Percentiles rank a stretch among this genome's conserved stretches.
Evolutionary conservation across 1,140 invertebrate species (phyloP).

Genomic region (Caenorhabditis tropicalis): DNA sequence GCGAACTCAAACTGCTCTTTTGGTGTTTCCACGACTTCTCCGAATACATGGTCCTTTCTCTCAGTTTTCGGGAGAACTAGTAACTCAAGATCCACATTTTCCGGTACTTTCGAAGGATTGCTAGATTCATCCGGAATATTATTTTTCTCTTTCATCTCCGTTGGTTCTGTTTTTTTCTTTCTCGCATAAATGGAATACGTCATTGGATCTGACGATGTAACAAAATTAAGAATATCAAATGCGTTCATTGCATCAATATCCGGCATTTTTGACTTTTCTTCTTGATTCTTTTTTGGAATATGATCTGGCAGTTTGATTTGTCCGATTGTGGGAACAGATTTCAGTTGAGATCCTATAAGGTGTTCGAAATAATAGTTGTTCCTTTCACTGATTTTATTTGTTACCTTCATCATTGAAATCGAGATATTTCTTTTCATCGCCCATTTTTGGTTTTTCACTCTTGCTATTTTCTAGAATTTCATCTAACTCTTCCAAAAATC

Average conservation of each 20-base stretch:
- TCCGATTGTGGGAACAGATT: background rate
- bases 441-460: background rate
- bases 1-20: slow-evolving; percentile 2
- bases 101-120: background rate
- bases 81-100: background rate
- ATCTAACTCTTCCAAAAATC: slow-evolving; percentile 50
- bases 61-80: background rate
- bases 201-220: background rate
- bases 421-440: slow-evolving; percentile 2
- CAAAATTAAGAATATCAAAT: background rate
- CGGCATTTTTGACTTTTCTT: no score
- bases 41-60: background rate
- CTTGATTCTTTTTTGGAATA: background rate
- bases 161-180: background rate
- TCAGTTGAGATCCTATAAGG: background rate
- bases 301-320: background rate
- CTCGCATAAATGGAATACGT: background rate
- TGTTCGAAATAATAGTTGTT: background rate
- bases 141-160: background rate
- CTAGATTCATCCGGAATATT: no score
- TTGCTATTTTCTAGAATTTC: slow-evolving; percentile 23
- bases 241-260: background rate
- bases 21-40: background rate
- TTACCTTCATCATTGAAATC: slow-evolving; percentile 18
- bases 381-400: no score